Percentiles rank a stretch among this genome's conserved stretches.
Conservation (phyloP, 1,140 invertebrate genomes). For the Wasmannia auropunctata region DNA sequence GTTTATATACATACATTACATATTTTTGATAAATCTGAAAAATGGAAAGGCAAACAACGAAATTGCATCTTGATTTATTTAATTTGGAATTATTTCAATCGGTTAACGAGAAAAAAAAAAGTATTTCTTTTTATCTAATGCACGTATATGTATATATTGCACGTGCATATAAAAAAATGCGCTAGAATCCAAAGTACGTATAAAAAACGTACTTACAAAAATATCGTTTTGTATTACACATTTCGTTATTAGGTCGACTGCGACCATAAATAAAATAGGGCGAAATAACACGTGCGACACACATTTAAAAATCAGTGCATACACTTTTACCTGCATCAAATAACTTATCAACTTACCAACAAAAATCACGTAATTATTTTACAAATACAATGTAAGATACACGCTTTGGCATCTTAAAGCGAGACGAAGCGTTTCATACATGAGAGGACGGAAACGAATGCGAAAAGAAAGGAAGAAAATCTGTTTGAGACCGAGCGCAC, state of each 20-base stretch:
- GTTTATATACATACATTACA: neutral
- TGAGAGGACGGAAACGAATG: neutral
- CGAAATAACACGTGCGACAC: neutral
- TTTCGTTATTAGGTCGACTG: neutral
- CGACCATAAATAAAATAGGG: neutral
- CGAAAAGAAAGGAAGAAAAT: neutral
- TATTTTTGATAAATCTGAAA: neutral
- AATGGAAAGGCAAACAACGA: neutral
- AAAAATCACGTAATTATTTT: conserved; percentile 2
- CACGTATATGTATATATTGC: conserved; percentile 60
- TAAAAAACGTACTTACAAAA: neutral
- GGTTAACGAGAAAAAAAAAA: neutral
- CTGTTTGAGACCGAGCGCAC: conserved; percentile 24
- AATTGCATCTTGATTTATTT: too few species aligned
- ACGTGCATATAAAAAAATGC: conserved; percentile 49
- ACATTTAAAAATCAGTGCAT: neutral
- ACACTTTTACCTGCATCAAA: neutral
- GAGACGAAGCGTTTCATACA: neutral
- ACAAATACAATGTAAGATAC: neutral
- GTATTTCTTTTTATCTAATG: neutral
- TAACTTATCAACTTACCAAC: neutral
- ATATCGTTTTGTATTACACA: neutral
- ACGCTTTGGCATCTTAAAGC: too few species aligned
- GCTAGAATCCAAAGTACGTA: neutral
- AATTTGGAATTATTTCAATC: neutral